Percentiles rank a stretch among this genome's conserved stretches.
Conservation (phyloP, 2,797 vertebrate species). For the Danio choprae region DNA sequence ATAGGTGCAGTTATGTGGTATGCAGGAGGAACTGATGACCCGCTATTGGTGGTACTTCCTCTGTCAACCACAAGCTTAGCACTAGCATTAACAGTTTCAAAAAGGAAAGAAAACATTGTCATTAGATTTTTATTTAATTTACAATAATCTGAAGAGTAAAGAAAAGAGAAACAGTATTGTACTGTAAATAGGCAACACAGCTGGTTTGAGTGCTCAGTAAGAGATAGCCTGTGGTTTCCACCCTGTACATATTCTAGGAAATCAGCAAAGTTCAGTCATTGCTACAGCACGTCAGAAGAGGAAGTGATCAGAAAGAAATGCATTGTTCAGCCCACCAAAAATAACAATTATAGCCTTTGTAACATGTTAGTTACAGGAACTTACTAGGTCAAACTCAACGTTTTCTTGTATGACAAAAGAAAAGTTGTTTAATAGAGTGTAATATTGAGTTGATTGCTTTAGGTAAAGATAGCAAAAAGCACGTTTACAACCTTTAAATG, state of each 20-base stretch:
- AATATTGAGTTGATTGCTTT: not conserved
- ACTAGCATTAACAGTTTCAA: not conserved
- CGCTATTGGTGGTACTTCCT: conserved; percentile 10
- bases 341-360: not conserved
- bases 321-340: conserved; percentile 11
- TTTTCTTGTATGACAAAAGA: not conserved
- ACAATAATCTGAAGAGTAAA: not conserved
- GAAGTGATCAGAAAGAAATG: not conserved
- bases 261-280: not conserved
- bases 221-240: not conserved
- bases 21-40: conserved; percentile 17
- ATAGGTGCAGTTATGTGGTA: too few relatives aligned
- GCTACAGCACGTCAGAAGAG: not conserved
- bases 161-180: not conserved
- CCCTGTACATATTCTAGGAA: not conserved
- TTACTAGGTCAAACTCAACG: not conserved
- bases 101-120: not conserved
- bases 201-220: not conserved
- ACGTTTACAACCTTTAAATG: not conserved
- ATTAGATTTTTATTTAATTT: not conserved
- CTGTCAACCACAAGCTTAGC: not conserved
- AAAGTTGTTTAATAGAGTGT: not conserved
- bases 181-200: not conserved
- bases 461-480: conserved; percentile 10
- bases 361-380: not conserved